These are phyloP conservation scores for Thermophis baileyi DNA, from an alignment of 2,113 vertebrate species.

Conservation along the genomic window DNA sequence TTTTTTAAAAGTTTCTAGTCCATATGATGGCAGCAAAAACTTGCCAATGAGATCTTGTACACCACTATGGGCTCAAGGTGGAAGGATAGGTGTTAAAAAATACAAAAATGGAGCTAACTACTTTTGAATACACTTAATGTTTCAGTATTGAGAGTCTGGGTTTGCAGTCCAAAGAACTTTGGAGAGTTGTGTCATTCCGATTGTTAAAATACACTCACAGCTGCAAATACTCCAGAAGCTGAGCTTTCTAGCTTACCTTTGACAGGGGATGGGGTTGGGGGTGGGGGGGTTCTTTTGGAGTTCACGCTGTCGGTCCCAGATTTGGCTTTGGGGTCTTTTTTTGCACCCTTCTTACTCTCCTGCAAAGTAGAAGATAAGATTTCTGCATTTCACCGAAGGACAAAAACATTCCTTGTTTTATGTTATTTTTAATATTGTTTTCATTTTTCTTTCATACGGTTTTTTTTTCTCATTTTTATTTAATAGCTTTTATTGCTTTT, in stretches of 20 bases:
- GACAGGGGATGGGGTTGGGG: background rate
- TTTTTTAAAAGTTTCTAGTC: background rate
- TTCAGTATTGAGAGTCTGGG: background rate
- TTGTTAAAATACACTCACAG: background rate
- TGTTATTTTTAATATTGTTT: background rate
- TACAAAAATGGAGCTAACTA: background rate
- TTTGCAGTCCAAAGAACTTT: background rate
- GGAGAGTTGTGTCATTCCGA: background rate
- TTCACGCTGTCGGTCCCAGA: constrained; percentile 6
- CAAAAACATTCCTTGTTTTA: background rate
- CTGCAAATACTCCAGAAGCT: background rate
- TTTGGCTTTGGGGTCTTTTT: constrained; percentile 63
- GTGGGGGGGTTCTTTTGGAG: constrained; percentile 17
- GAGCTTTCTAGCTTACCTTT: constrained; percentile 58
- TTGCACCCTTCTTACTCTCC: constrained; percentile 66
- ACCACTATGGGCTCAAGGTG: background rate
- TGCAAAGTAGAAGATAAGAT: constrained; percentile 37
- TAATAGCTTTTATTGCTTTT: background rate
- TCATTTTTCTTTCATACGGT: background rate
- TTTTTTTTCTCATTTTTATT: background rate
- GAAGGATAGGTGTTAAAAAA: background rate
- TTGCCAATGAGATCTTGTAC: background rate
- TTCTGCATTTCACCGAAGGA: background rate
- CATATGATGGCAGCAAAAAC: background rate
- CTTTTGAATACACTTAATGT: background rate